Evolutionary conservation across 2,888 invertebrate genomes (phyloP), one percentile per base, ranked within the genome.

Genomic region (Abrostola tripartita): DNA sequence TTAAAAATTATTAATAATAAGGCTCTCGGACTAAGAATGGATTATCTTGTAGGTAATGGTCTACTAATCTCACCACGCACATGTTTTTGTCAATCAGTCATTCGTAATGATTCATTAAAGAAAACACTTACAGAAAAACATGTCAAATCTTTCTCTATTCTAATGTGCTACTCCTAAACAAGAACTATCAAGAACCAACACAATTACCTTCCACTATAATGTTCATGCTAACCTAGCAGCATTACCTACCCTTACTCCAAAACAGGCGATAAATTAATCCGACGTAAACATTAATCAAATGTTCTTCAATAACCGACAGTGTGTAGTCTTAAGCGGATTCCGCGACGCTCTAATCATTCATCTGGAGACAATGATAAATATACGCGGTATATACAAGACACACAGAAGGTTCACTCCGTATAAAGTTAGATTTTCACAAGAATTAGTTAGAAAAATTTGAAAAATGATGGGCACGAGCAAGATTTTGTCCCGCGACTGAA

Each of bases 301-400:
- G 64, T 60, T 56, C 64, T 73, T 79, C 82, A 83, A 84, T 83
- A 80, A 78, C 79, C 70, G 66, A 74, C 77, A 74, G 73, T 53
- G 67, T 64, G 68, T 84, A 82, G 83, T 84, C 84, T 81, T 84
- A 84, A 83, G 78, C 79, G 76, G 79, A 82, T 84, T 78, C 81
- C 79, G 37, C 78, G 74, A 76, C 79, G 75, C 79, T 85, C 86
- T 88, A 86, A 88, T 90, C 89, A 90, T 85, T 89, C 87, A 88
- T 81, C 80, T 52, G 51, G 68, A 80, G 88, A 89, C 88, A 85
- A 81, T 88, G 89, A 89, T 79, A 69, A 74, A 80, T 79, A 72
- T 67, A 55, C 52, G 56, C 42, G 41, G 38, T 5, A 0, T 8
- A 37, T n/a, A 38, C 12, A 58, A 50, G 24, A n/a, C 5, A 9